Percentiles rank a stretch among this genome's conserved stretches.
phyloP scores from a whole-genome alignment of 2,797 vertebrate genomes.

The Sebastes nivosus region DNA sequence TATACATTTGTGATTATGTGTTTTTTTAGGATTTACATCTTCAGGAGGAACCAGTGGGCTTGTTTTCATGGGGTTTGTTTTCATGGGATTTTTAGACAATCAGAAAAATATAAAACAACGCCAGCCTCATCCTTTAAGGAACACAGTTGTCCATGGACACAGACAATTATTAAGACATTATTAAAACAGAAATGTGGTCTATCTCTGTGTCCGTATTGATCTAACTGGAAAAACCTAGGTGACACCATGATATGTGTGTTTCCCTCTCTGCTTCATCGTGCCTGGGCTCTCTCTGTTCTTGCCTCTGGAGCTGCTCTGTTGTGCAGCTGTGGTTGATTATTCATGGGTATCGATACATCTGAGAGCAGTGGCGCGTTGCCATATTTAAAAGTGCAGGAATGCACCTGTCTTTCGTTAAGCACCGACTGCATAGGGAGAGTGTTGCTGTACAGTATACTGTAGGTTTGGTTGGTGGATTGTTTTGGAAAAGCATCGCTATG shows the following conservation, averaged over 20 bases:
- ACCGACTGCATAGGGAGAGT: slow-evolving; percentile 1
- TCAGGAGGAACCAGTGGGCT: neutral
- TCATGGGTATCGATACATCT: slow-evolving; percentile 72
- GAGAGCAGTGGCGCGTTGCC: slow-evolving; percentile 52
- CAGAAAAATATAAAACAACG: neutral
- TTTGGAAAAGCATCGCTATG: neutral
- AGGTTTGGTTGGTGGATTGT: neutral
- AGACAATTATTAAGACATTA: neutral
- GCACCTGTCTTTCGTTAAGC: slow-evolving; percentile 55
- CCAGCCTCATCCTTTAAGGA: neutral
- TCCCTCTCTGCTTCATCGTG: neutral
- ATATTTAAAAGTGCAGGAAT: slow-evolving; percentile 59
- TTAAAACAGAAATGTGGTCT: neutral
- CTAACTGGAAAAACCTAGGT: neutral
- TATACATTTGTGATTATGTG: neutral
- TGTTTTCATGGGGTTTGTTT: neutral
- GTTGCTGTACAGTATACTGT: neutral
- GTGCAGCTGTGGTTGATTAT: slow-evolving; percentile 70
- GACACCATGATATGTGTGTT: neutral
- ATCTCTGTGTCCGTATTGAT: slow-evolving; percentile 1
- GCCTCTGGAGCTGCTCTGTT: slow-evolving; percentile 38
- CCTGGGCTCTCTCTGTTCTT: slow-evolving; percentile 8
- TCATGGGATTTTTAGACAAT: neutral
- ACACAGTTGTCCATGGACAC: neutral
- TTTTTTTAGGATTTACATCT: neutral